Percentiles rank a stretch among this genome's conserved stretches.
Conservation (phyloP, 1,140 invertebrate genomes). For the Trachelipus rathkii region DNA sequence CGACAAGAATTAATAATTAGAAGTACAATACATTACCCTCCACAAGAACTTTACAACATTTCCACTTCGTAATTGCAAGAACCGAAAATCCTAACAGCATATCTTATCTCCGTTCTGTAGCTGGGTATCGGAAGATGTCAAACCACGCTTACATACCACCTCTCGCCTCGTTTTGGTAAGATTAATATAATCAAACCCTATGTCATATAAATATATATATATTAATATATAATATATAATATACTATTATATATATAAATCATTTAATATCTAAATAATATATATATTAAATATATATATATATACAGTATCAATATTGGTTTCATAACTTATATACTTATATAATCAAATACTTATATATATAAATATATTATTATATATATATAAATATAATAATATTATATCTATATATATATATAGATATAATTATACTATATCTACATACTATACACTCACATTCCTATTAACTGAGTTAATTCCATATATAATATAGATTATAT, state of each 20-base stretch:
- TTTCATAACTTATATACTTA: too few species aligned
- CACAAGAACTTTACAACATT: conserved; percentile 97
- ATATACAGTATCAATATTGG: too few species aligned
- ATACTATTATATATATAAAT: too few species aligned
- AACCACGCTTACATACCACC: conserved; percentile 83
- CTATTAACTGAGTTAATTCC: too few species aligned
- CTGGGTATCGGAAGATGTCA: conserved; percentile 90
- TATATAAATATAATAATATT: too few species aligned
- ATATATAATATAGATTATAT: conserved; percentile 4
- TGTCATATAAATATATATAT: too few species aligned
- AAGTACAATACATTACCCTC: conserved; percentile 65
- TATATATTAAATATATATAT: too few species aligned
- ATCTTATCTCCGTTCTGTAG: conserved; percentile 83
- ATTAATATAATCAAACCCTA: conserved; percentile 90
- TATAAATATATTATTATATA: too few species aligned
- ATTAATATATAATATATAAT: too few species aligned
- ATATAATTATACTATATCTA: not conserved
- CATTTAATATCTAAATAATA: not conserved
- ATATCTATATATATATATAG: not conserved
- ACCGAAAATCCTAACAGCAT: conserved; percentile 98
- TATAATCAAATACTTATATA: too few species aligned
- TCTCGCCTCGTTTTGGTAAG: conserved; percentile 88
- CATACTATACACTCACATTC: too few species aligned
- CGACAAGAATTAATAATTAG: too few species aligned
- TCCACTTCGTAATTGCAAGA: conserved; percentile 96